These are phyloP conservation scores for Andricus quercusramuli DNA, from an alignment of 2,888 invertebrate species.

Conservation along the genomic window DNA sequence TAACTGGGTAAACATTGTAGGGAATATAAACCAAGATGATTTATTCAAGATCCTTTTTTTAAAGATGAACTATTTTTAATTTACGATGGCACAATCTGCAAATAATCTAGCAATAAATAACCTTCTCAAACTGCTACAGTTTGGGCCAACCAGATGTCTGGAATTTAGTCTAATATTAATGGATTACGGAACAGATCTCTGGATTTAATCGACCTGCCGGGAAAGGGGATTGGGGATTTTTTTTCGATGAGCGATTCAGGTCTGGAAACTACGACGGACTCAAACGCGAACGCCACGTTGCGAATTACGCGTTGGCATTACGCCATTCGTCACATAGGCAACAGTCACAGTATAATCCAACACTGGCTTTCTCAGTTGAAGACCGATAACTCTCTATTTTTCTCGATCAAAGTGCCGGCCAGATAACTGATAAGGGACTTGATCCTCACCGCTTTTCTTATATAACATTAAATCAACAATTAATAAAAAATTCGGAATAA, in stretches of 20 bases:
- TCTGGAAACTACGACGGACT: constrained; percentile 17
- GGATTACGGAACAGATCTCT: neutral
- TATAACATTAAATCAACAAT: neutral
- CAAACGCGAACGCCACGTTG: constrained; percentile 36
- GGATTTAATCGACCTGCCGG: constrained; percentile 3
- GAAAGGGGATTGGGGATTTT: neutral
- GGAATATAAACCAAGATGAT: no score
- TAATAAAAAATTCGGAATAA: neutral
- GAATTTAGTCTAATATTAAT: neutral
- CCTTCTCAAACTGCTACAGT: neutral
- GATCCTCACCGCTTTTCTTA: neutral
- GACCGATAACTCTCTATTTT: constrained; percentile 52
- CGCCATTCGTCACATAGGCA: constrained; percentile 32
- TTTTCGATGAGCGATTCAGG: constrained; percentile 16
- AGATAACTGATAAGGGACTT: constrained; percentile 63
- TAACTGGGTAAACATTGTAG: no score
- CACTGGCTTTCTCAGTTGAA: constrained; percentile 42
- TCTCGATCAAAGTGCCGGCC: constrained; percentile 60
- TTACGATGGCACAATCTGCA: neutral
- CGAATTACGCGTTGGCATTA: constrained; percentile 46
- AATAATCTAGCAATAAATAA: neutral
- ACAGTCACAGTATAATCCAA: constrained; percentile 22
- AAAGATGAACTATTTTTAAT: neutral
- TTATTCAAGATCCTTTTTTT: no score
- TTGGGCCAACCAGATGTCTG: neutral